Evolutionary conservation across 2,888 invertebrate species (phyloP), one percentile per base, ranked within the genome.

Genomic region (Chouioia cunea): DNA sequence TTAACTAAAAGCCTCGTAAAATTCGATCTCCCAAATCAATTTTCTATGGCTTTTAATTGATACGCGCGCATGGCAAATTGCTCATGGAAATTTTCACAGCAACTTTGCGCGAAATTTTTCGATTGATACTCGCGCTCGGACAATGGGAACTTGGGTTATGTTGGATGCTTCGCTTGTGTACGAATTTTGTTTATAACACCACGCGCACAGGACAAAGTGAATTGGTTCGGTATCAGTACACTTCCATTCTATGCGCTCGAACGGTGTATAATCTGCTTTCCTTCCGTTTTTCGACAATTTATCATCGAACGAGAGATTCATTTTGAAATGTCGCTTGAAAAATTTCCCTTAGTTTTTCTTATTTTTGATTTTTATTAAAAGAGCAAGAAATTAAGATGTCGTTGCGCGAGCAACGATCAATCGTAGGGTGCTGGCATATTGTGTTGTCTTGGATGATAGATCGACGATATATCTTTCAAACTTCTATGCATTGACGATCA

Each of bases 41-140:
- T 48, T 64, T 47, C 46, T 27, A 53, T 53, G 23, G 47, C 46
- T 36, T n/a, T 64, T 54, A 64, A 64, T 64, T 64, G 64, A 56
- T 14, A 47, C 3, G 14, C 44, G 36, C 6, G 62, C 16, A 12
- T 60, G 18, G 50, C 50, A 27, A 22, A 36, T 27, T 36, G 50
- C 18, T 15, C 18, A 8, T 16, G 14, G 4, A 18, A 56, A 56
- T 48, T 27, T 65, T 23, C n/a, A 22, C 18, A 36, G 54, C 18
- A 54, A 47, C 47, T 56, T 47, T 36, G 47, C 23, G 20, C 36
- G 54, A 64, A 36, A 64, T 64, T 52, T 47, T 56, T 64, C 53
- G 54, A 27, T 47, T 15, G 14, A 36, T 12, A 23, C 54, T 52
- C 62, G 52, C 27, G 27, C 27, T 2, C 27, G 27, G 3, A 6